Evolutionary conservation across 1,140 invertebrate species (phyloP), one percentile per base, ranked within the genome.

Genomic region (Bombus soroeensis): DNA sequence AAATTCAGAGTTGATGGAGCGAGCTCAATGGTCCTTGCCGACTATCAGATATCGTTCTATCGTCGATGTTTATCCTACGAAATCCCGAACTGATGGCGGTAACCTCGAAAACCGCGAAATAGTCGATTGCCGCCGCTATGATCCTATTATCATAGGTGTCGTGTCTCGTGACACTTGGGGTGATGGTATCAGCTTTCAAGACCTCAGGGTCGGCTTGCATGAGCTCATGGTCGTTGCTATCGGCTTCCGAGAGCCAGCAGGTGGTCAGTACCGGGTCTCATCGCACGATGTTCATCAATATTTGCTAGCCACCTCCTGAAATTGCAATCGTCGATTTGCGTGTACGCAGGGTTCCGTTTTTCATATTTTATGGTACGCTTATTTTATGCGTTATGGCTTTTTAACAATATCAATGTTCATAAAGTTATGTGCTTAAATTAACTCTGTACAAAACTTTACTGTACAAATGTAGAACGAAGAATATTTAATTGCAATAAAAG

Each of bases 171-270:
- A 72, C 68, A 68, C 62, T n/a, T 32, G 62, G 62, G 28, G 25
- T 32, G 66, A 75, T 64, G 32, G 39, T 78, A 57, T 84, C 74
- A 66, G 34, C 28, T 71, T 78, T 53, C 64, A 70, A 53, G 75
- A 78, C 75, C 28, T 6, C 64, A 25, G 47, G 47, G 53, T 84
- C 41, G 41, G 64, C 47, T 83, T 70, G 59, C 64, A 59, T 34
- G 43, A 70, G n/a, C 34, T 8, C n/a, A 28, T 70, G 64, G 72
- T 70, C 70, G 37, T 72, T 41, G 62, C 53, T 74, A 74, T 73
- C 43, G 53, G 39, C 28, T 75, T 64, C 81, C 39, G 39, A 18
- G 25, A 75, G 71, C 43, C 71, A 53, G 53, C 81, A 66, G 74
- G 59, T 83, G 74, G 34, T 22, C 22, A 34, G 32, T 72, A 73